Evolutionary conservation across 2,113 vertebrate genomes (phyloP).

Genomic region (Xenopus borealis): DNA sequence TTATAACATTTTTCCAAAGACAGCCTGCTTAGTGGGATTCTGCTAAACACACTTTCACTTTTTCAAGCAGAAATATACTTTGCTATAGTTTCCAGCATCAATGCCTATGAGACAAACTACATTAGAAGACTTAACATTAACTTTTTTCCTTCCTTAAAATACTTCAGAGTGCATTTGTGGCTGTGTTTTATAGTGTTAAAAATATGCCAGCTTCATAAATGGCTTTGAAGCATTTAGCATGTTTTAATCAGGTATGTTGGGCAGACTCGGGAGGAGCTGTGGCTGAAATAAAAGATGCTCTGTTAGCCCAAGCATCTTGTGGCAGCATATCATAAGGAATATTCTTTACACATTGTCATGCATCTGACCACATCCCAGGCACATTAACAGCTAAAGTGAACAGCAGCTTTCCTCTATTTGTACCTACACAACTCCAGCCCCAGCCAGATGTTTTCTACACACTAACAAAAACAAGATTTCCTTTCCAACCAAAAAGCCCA

Average conservation of each 20-base stretch:
- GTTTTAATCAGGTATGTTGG: constrained; percentile 32
- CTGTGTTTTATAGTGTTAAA: constrained; percentile 18
- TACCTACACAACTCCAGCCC: constrained; percentile 61
- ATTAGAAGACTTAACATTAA: not conserved
- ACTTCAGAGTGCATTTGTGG: constrained; percentile 7
- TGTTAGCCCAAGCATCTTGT: constrained; percentile 54
- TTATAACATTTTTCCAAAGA: no score
- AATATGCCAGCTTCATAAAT: constrained; percentile 42
- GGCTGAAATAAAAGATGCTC: constrained; percentile 52
- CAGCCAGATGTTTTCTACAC: constrained; percentile 75
- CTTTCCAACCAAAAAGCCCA: constrained; percentile 55
- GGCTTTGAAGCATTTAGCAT: constrained; percentile 45
- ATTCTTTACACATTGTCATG: constrained; percentile 63
- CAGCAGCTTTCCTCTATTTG: constrained; percentile 65
- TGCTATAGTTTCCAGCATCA: not conserved
- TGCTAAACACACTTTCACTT: no score
- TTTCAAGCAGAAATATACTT: no score
- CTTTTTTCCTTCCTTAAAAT: not conserved
- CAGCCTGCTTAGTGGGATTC: no score
- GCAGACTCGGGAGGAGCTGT: constrained; percentile 56
- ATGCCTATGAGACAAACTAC: not conserved
- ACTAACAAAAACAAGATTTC: constrained; percentile 52
- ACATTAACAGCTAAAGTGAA: constrained; percentile 62
- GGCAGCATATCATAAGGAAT: constrained; percentile 67
- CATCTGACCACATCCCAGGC: constrained; percentile 66